Base-by-base conservation (phyloP, 2,113 vertebrate genomes). In the Psittacula cyanocephala region DNA sequence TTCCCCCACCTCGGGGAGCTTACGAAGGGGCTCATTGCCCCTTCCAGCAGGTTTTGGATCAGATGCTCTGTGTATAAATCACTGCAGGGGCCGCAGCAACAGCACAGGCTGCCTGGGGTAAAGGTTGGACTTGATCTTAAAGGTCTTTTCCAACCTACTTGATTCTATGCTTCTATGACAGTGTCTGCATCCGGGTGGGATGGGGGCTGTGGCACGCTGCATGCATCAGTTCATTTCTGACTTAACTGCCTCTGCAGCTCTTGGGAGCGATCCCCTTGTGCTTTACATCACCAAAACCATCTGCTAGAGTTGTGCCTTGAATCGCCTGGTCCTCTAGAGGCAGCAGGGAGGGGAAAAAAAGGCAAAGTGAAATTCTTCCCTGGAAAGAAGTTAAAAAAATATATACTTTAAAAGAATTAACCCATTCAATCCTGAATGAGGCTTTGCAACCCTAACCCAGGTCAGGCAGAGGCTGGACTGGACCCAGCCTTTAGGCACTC, bases 271-370 rank as follows among this genome's bases (percentile, higher is more conserved):
- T 68, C 77, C 94, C 86, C 75, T 41, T 46, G 93, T 23, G 91
- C 81, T 83, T 92, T 31, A 28, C 81, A 64, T 81, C 72, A 20
- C 94, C 69, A 91, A 93, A 97, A 81, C 96, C 97, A 95, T 93
- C 97, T 98, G 96, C 95, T 89, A 18, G 91, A 81, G 88, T 6
- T 87, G 93, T 81, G 94, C 75, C 82, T 93, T 43, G 57, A 75
- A 95, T 86, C 70, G 20, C 95, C 81, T 67, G 64, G 65, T 91
- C 97, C 97, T 98, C 96, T 94, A 86, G 96, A 97, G 97, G 97
- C 89, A 67, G 97, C 96, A 93, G 95, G 97, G 95, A 94, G 85
- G 6, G 52, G 46, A 59, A 7, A 35, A 80, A 59, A 83, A 64
- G 8, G n/a, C 39, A 27, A 70, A 62, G 65, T 25, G 80, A 95